These are phyloP conservation scores for Sebastes jordani DNA, from an alignment of 2,797 vertebrate genomes.

Conservation along the genomic window DNA sequence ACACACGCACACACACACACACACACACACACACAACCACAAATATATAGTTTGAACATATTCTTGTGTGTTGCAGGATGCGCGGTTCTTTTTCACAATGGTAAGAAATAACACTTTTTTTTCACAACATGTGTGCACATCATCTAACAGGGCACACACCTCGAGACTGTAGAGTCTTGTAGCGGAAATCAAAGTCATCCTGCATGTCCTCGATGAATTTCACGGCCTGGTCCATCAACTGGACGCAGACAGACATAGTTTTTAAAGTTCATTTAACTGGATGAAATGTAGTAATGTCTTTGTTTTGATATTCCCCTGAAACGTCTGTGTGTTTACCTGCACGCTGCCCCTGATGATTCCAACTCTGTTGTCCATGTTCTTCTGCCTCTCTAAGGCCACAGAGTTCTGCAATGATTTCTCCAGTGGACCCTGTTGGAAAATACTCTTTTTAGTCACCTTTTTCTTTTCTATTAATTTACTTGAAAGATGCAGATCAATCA, in stretches of 20 bases:
- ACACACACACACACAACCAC: background rate
- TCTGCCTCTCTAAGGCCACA: slow-evolving; percentile 89
- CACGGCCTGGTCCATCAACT: slow-evolving; percentile 96
- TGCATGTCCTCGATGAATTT: slow-evolving; percentile 96
- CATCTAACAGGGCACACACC: slow-evolving; percentile 75
- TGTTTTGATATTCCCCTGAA: background rate
- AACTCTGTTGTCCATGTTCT: slow-evolving; percentile 90
- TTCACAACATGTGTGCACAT: background rate
- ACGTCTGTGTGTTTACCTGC: slow-evolving; percentile 81
- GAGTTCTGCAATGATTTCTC: slow-evolving; percentile 93
- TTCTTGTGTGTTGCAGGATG: background rate
- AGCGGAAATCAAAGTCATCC: slow-evolving; percentile 98
- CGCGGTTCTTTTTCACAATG: background rate
- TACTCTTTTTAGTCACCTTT: background rate
- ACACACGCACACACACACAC: no score
- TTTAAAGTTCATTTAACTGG: background rate
- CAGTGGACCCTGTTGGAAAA: slow-evolving; percentile 86
- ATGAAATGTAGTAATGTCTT: background rate
- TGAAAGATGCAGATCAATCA: background rate
- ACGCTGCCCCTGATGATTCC: slow-evolving; percentile 89
- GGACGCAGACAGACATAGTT: background rate
- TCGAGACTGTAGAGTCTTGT: slow-evolving; percentile 94
- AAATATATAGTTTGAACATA: background rate
- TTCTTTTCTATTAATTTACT: background rate
- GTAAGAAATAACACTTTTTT: background rate